Conservation (phyloP, 2,797 vertebrate genomes). For the Onychomys leucogaster region DNA sequence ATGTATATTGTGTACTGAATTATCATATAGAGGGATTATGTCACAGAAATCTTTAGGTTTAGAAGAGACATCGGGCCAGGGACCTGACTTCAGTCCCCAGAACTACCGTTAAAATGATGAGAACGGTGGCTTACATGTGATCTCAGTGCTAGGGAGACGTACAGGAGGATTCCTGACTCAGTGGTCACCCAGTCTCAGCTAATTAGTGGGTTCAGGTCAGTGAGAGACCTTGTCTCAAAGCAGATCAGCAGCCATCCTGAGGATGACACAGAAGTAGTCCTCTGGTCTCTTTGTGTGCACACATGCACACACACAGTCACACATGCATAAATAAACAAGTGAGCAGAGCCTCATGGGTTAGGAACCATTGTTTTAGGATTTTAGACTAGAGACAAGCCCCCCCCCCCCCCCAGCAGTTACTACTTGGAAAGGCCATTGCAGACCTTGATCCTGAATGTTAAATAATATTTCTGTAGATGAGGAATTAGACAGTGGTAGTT, state of each 20-base stretch:
- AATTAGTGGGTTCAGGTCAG: not conserved
- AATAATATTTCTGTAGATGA: slow-evolving; percentile 28
- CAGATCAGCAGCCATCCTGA: not conserved
- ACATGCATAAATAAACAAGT: not conserved
- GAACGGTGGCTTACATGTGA: not conserved
- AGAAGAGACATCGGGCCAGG: not conserved
- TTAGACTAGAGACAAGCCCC: not conserved
- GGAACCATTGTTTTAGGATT: not conserved
- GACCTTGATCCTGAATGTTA: slow-evolving; percentile 35
- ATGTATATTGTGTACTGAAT: not conserved
- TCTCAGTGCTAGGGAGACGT: too few relatives aligned
- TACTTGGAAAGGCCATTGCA: not conserved
- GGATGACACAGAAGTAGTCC: not conserved
- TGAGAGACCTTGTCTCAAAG: not conserved
- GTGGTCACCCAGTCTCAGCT: not conserved
- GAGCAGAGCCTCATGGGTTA: not conserved
- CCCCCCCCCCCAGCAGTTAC: too few relatives aligned
- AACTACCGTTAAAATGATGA: not conserved
- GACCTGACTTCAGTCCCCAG: not conserved
- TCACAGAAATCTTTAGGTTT: slow-evolving; percentile 27
- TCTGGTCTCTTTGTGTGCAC: not conserved
- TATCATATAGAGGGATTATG: not conserved
- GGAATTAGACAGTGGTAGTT: not conserved
- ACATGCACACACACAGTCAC: not conserved
- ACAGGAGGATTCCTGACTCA: not conserved